Evolutionary conservation across 2,113 vertebrate genomes (phyloP), one percentile per base, ranked within the genome.

Genomic region (Leucopsar rothschildi): DNA sequence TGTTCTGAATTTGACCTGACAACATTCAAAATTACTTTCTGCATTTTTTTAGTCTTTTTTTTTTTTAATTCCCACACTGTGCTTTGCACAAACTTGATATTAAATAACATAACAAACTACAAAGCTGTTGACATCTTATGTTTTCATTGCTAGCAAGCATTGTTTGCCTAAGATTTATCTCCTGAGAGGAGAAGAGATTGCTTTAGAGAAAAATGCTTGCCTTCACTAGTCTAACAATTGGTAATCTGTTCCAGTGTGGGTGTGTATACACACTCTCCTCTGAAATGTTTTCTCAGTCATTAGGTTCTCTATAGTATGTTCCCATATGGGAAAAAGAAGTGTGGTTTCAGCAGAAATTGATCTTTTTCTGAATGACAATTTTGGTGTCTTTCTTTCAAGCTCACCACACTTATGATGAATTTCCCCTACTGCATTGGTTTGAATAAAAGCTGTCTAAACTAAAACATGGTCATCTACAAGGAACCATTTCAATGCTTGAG

Each of bases 91-190:
- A 87, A 69, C 65, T 72, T 80, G 35, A 39, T 94, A 76, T 64
- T 82, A 76, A 95, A 72, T 85, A 88, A 57, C 60, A 21, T 70
- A 86, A 78, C 77, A 90, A 85, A 55, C 79, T 53, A 52, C 79
- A 64, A 93, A 73, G 52, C 81, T 93, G 90, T 92, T 96, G 92
- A 90, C 84, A 76, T 92, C 66, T 79, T 72, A 59, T 72, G 33
- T 84, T 92, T 95, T 92, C 0, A 2, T 92, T 88, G 65, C 86
- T 92, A 82, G 79, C 79, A 90, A 86, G 63, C 94, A 70, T 92
- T 92, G 86, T 95, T 96, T 93, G 63, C 61, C 7, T 94, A 92
- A 95, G 95, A 87, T 95, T 92, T 91, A 82, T 95, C 90, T 93
- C 65, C 33, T 84, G 81, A 86, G 86, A 88, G 81, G 73, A 91